phyloP scores from a whole-genome alignment of 2,113 vertebrate genomes.

The Riparia riparia region DNA sequence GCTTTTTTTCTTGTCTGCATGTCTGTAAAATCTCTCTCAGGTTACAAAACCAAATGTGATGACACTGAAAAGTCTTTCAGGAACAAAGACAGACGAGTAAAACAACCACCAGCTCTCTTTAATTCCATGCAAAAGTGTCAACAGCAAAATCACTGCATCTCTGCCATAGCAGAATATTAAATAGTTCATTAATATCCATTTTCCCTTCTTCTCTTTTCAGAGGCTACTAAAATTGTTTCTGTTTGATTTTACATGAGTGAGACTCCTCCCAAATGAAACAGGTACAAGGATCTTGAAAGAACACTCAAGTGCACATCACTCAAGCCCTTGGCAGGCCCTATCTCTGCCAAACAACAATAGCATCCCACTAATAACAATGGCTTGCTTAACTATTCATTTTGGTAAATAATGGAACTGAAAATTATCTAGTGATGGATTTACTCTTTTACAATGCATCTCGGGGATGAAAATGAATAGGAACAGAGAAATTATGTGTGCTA shows the following conservation, averaged over 20 bases:
- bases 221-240: slow-evolving; percentile 71
- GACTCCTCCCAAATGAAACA: slow-evolving; percentile 69
- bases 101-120: slow-evolving; percentile 63
- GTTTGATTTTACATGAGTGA: slow-evolving; percentile 71
- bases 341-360: slow-evolving; percentile 55
- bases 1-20: slow-evolving; percentile 38
- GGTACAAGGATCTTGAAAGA: slow-evolving; percentile 71
- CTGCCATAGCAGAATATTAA: slow-evolving; percentile 66
- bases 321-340: slow-evolving; percentile 62
- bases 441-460: slow-evolving; percentile 41
- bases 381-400: slow-evolving; percentile 71
- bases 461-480: slow-evolving; percentile 56
- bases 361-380: slow-evolving; percentile 62
- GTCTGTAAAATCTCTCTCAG: slow-evolving; percentile 58
- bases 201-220: slow-evolving; percentile 64
- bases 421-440: slow-evolving; percentile 71
- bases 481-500: slow-evolving; percentile 39
- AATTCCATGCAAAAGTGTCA: slow-evolving; percentile 72
- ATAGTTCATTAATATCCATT: slow-evolving; percentile 73
- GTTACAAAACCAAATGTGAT: slow-evolving; percentile 63
- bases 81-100: slow-evolving; percentile 62
- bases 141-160: slow-evolving; percentile 70
- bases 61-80: slow-evolving; percentile 70
- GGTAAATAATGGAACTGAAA: slow-evolving; percentile 71
- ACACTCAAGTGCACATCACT: slow-evolving; percentile 67